These are phyloP conservation scores for Camponotus vicinus DNA, from an alignment of 1,140 invertebrate species.

Conservation along the genomic window DNA sequence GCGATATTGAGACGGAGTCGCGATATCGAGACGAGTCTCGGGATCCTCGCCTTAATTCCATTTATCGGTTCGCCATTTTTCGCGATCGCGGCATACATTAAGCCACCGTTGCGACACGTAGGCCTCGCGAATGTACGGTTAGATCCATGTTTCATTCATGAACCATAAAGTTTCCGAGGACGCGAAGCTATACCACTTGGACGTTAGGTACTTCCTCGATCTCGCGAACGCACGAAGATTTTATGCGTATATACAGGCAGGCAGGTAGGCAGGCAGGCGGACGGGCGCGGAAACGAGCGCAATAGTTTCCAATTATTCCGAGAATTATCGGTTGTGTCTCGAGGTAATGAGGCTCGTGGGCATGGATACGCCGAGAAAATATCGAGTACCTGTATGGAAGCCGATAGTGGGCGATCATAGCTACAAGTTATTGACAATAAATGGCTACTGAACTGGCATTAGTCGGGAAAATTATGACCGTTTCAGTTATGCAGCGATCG, in stretches of 20 bases:
- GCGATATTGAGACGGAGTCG: constrained; percentile 45
- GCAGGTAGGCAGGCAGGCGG: not conserved
- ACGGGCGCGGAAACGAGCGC: constrained; percentile 21
- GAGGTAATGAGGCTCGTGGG: constrained; percentile 27
- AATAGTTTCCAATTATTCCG: constrained; percentile 43
- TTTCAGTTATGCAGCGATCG: not conserved
- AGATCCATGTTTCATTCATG: constrained; percentile 84
- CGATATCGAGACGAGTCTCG: constrained; percentile 48
- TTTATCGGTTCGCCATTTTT: constrained; percentile 79
- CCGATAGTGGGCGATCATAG: not conserved
- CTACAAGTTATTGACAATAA: constrained; percentile 34
- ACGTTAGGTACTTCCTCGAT: constrained; percentile 59
- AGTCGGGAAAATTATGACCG: constrained; percentile 5
- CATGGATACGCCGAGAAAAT: constrained; percentile 24
- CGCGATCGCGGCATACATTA: constrained; percentile 77
- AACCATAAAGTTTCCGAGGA: constrained; percentile 81
- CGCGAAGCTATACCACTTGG: constrained; percentile 9
- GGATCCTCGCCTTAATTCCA: constrained; percentile 74
- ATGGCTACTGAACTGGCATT: constrained; percentile 28
- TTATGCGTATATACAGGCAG: constrained; percentile 11
- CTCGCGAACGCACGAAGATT: constrained; percentile 30
- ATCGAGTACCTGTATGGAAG: not conserved
- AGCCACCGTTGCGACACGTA: constrained; percentile 79
- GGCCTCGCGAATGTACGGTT: constrained; percentile 77
- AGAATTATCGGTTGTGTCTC: constrained; percentile 39